A percentile compares a stretch with the other conserved stretches of the same genome.
Evolutionary conservation across 2,888 invertebrate genomes (phyloP).

Genomic region (Platerodrilus igneus): DNA sequence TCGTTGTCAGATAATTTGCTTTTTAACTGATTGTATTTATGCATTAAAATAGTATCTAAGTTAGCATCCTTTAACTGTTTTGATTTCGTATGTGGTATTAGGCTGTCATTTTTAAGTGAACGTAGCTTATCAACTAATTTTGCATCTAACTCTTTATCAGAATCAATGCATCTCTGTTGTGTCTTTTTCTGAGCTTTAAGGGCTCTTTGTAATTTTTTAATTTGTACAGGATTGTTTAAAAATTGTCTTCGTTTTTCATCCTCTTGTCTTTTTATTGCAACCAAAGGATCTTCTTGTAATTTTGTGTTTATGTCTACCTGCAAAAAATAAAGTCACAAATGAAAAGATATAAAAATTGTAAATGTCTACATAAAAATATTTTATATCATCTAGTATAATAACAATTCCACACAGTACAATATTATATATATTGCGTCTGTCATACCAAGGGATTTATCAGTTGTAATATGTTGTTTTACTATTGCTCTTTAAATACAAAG

Average conservation of each 20-base stretch:
- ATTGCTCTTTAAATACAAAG: too few species aligned
- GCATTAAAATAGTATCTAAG: constrained; percentile 65
- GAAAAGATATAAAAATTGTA: constrained; percentile 2
- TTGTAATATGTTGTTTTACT: too few species aligned
- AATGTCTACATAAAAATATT: neutral
- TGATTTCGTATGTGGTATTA: constrained; percentile 33
- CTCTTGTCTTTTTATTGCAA: constrained; percentile 84
- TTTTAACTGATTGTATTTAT: constrained; percentile 65
- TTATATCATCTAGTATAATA: too few species aligned
- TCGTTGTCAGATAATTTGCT: constrained; percentile 49
- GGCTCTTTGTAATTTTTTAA: constrained; percentile 79
- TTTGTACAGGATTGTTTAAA: constrained; percentile 85
- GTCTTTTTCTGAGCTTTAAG: constrained; percentile 54
- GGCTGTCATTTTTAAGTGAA: constrained; percentile 26
- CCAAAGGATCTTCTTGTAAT: constrained; percentile 88
- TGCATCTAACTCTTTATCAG: constrained; percentile 37
- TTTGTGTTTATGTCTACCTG: constrained; percentile 86
- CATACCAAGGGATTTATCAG: too few species aligned
- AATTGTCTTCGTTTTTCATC: constrained; percentile 80
- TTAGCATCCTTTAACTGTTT: constrained; percentile 48
- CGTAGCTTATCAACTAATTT: constrained; percentile 39
- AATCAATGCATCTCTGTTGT: constrained; percentile 33
- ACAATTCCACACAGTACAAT: neutral
- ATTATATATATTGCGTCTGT: too few species aligned
- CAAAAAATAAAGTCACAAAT: too few species aligned